These are phyloP conservation scores for Aphaenogaster ashmeadi DNA, from an alignment of 1,140 invertebrate species.

Conservation along the genomic window DNA sequence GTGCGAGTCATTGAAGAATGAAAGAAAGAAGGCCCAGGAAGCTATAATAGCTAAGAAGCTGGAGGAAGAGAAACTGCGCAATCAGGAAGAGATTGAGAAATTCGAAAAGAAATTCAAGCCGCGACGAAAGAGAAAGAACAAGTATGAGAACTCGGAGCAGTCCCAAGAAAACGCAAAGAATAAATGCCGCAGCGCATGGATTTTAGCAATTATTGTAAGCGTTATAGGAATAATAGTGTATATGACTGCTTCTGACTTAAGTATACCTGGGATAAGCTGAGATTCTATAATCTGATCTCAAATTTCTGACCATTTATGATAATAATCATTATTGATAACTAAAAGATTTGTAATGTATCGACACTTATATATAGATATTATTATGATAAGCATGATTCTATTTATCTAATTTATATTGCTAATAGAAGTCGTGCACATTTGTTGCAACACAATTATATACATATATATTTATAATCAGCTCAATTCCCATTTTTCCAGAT, in stretches of 20 bases:
- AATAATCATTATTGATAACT: conserved; percentile 20
- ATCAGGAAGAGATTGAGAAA: conserved; percentile 91
- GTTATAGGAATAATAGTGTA: conserved; percentile 59
- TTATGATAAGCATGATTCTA: not conserved
- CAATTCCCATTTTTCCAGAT: not conserved
- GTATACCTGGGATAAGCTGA: conserved; percentile 11
- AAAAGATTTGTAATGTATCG: conserved; percentile 38
- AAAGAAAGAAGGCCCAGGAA: conserved; percentile 86
- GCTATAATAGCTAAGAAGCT: conserved; percentile 87
- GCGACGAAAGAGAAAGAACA: conserved; percentile 87
- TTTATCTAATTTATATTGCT: conserved; percentile 21
- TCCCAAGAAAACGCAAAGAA: not conserved
- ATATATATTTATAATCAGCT: conserved; percentile 51
- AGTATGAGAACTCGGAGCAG: conserved; percentile 50
- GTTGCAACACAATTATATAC: not conserved
- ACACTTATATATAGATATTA: not conserved
- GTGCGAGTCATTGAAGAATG: conserved; percentile 88
- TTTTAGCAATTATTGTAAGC: conserved; percentile 49
- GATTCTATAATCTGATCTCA: conserved; percentile 23
- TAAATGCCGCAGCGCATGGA: conserved; percentile 43
- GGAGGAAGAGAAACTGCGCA: conserved; percentile 89
- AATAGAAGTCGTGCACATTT: not conserved
- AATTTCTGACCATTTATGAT: conserved; percentile 11
- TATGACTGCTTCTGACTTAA: not conserved
- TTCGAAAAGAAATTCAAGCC: conserved; percentile 91